Evolutionary conservation across 2,113 vertebrate species (phyloP).

Genomic region (Heptranchias perlo): DNA sequence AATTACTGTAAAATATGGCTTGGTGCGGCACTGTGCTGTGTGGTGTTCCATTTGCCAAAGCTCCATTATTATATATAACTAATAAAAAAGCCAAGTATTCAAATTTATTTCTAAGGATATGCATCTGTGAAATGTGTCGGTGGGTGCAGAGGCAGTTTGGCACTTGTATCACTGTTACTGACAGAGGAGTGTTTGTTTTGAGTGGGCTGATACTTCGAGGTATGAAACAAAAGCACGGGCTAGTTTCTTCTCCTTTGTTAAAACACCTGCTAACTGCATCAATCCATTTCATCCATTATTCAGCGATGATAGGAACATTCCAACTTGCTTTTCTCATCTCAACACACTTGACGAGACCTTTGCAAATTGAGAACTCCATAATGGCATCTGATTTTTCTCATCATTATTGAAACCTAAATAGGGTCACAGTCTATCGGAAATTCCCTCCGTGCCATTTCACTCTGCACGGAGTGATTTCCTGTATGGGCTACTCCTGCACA

Average conservation of each 20-base stretch:
- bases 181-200: slow-evolving; percentile 2
- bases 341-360: background rate
- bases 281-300: background rate
- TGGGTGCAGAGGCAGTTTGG: background rate
- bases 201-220: background rate
- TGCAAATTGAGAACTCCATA: background rate
- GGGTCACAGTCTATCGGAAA: too few species aligned
- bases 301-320: background rate
- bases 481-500: too few species aligned
- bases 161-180: background rate
- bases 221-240: background rate
- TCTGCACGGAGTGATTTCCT: too few species aligned
- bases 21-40: background rate
- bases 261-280: background rate
- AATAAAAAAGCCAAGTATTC: background rate
- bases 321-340: background rate
- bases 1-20: too few species aligned
- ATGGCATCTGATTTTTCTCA: background rate
- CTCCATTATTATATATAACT: background rate
- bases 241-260: background rate
- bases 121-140: background rate
- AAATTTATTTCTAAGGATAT: background rate
- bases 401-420: background rate
- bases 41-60: background rate
- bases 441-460: too few species aligned